Evolutionary conservation across 2,888 invertebrate species (phyloP).

Genomic region (Chesias legatella): DNA sequence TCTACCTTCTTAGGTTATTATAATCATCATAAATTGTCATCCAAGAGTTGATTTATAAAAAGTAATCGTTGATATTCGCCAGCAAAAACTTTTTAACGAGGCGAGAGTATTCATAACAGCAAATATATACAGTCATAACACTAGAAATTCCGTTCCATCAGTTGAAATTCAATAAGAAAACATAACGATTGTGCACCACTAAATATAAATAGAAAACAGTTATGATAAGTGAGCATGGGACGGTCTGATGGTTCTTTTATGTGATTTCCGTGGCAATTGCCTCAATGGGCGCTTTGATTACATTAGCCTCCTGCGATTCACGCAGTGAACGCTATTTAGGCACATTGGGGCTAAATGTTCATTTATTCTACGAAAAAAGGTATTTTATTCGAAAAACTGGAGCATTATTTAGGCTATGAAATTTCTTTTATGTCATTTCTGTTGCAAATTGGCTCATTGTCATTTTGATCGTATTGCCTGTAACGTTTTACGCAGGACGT

Average conservation of each 20-base stretch:
- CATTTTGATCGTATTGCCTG: too few relatives aligned
- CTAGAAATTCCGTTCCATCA: slow-evolving; percentile 7
- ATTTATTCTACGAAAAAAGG: too few relatives aligned
- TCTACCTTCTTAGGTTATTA: too few relatives aligned
- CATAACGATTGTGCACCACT: slow-evolving; percentile 27
- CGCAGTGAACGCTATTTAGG: slow-evolving; percentile 39
- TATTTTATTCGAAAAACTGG: slow-evolving; percentile 37
- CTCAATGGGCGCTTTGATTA: slow-evolving; percentile 52
- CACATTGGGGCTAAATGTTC: slow-evolving; percentile 32
- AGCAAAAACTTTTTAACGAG: neutral
- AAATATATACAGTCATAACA: neutral
- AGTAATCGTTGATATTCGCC: too few relatives aligned
- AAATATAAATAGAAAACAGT: slow-evolving; percentile 45
- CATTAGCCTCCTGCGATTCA: slow-evolving; percentile 45
- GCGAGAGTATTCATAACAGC: neutral
- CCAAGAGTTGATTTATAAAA: too few relatives aligned
- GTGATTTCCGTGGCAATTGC: slow-evolving; percentile 55
- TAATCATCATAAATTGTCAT: too few relatives aligned
- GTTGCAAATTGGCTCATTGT: too few relatives aligned
- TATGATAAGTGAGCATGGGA: slow-evolving; percentile 37
- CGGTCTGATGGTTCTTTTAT: slow-evolving; percentile 45
- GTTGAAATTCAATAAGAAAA: slow-evolving; percentile 24
- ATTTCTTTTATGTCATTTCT: slow-evolving; percentile 18
- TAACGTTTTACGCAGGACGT: too few relatives aligned
- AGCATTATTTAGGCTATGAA: slow-evolving; percentile 32